Base-by-base conservation (phyloP, 2,888 invertebrate genomes). In the Blomia tropicalis region DNA sequence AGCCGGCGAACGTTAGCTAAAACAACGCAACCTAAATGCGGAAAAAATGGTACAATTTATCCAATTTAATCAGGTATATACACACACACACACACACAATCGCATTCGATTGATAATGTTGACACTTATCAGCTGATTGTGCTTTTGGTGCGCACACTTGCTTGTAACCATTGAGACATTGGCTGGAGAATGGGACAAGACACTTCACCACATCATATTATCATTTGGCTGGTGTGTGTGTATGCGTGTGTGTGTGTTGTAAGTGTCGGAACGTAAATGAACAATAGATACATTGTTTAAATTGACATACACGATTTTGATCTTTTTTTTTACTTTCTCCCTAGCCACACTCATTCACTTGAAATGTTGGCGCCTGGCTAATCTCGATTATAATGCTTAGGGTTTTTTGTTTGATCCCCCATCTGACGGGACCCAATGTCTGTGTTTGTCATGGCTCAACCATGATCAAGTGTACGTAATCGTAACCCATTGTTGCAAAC, bases 71-170 rank as follows among this genome's bases (percentile, higher is more conserved):
- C n/a, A 47, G 51, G 51, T 47, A 47, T n/a, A 47, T n/a, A n/a
- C n/a, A n/a, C n/a, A n/a, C n/a, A n/a, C n/a, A n/a, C n/a, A n/a
- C n/a, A n/a, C n/a, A n/a, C n/a, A n/a, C n/a, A n/a, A n/a, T n/a
- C n/a, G 51, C 22, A 47, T 19, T 7, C 51, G 23, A 27, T 47
- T 14, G 41, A 14, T 41, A n/a, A 41, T 41, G 41, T n/a, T 41
- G n/a, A n/a, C 51, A 47, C 51, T 47, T 47, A 47, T 47, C 51
- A 47, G 51, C 51, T 47, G 51, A 47, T 47, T n/a, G n/a, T n/a
- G n/a, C n/a, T n/a, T n/a, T n/a, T 14, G 51, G 23, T 47, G 51
- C 22, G 36, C 36, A 36, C 51, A 47, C 51, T 47, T 47, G 22
- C 22, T 17, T 17, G 7, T 17, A 36, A 36, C n/a, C n/a, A n/a